Evolutionary conservation across 2,888 invertebrate genomes (phyloP).

Genomic region (Orchesellides sinensis): DNA sequence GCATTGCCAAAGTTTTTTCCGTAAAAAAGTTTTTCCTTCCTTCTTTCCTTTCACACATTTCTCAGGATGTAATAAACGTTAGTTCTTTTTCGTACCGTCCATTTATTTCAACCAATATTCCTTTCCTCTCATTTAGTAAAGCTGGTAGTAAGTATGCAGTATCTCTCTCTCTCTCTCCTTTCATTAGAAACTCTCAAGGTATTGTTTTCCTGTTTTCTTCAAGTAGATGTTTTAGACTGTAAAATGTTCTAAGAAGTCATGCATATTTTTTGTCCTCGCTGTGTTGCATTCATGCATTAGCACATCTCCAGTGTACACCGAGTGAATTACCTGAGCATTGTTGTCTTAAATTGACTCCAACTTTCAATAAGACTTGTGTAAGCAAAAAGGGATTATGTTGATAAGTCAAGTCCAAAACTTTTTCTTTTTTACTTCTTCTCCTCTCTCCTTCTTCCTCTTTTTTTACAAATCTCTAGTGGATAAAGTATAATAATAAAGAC

Average conservation of each 20-base stretch:
- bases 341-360: slow-evolving; percentile 16
- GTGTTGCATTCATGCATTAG: background rate
- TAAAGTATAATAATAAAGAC: slow-evolving; percentile 23
- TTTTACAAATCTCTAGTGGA: slow-evolving; percentile 34
- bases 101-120: slow-evolving; percentile 2
- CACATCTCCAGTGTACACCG: background rate
- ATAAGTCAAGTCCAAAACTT: background rate
- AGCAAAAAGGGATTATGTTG: slow-evolving; percentile 5
- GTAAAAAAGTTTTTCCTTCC: slow-evolving; percentile 25
- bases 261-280: background rate
- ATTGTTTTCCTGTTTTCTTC: slow-evolving; percentile 22
- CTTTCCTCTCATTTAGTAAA: slow-evolving; percentile 18
- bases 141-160: background rate
- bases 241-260: background rate
- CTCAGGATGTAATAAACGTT: slow-evolving; percentile 36
- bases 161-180: background rate
- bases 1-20: slow-evolving; percentile 48
- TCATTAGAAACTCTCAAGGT: background rate
- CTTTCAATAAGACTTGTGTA: slow-evolving; percentile 11
- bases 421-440: background rate
- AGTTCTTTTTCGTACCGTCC: slow-evolving; percentile 23
- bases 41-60: slow-evolving; percentile 29
- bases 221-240: slow-evolving; percentile 1
- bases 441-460: slow-evolving; percentile 35
- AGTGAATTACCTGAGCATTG: slow-evolving; percentile 19